Evolutionary conservation across 2,113 vertebrate species (phyloP), one percentile per base, ranked within the genome.

Genomic region (Siphamia tubifer): DNA sequence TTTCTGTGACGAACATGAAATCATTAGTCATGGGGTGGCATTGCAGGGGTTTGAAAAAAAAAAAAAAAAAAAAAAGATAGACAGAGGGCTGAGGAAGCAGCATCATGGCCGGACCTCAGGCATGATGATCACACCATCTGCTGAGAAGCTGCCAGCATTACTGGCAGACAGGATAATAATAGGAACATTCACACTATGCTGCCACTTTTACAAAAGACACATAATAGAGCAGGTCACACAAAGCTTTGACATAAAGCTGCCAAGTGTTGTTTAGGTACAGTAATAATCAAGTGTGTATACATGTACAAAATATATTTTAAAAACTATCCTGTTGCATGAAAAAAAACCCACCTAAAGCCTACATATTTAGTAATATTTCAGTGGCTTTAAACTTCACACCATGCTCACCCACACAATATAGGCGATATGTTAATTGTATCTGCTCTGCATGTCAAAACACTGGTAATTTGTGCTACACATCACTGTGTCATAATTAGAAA

Each of bases 1-100:
- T 69, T 77, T 84, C 80, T 74, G 35, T 85, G 79, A 79, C 57
- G 31, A 86, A 73, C 71, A 84, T 85, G 85, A 90, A 90, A 86
- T 81, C 58, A 87, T 90, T 90, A 89, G 86, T 91, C 89, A 91
- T 25, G 44, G 60, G 38, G 12, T 5, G 36, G 54, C 63, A 7
- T 85, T 19, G 76, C 44, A 34, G 84, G 87, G 86, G 79, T 80
- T 75, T 78, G 68, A 47, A 32, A 61, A 77, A 60, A 82, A 68
- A 65, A 73, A 60, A 82, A 68, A 65, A 73, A 47, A 32, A 61
- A 77, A 60, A 82, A 68, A 65, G 71, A n/a, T n/a, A n/a, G n/a
- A n/a, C 77, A 57, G 73, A 73, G 82, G 74, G 81, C 54, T n/a
- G 32, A 76, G 64, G 71, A 81, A 77, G 74, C 61, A 45, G 64